phyloP scores from a whole-genome alignment of 1,140 invertebrate species.

The Heliconius hermathena region DNA sequence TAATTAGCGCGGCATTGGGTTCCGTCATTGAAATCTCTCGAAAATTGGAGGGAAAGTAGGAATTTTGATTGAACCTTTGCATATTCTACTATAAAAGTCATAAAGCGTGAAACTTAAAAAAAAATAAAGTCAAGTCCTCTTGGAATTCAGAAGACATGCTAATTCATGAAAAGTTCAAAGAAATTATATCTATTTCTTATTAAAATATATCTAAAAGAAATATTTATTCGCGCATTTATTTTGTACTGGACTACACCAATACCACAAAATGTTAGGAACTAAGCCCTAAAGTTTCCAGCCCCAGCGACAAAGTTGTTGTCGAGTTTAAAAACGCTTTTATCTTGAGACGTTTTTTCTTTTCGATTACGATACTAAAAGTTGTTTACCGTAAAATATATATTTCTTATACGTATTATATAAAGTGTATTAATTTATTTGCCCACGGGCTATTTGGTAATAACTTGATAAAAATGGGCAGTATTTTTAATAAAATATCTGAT shows the following conservation, averaged over 20 bases:
- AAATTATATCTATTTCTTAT: background rate
- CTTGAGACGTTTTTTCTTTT: slow-evolving; percentile 45
- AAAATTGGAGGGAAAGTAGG: too few species aligned
- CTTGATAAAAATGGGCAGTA: background rate
- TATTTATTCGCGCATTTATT: slow-evolving; percentile 12
- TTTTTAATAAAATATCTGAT: background rate
- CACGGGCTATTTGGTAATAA: background rate
- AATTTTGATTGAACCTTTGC: too few species aligned
- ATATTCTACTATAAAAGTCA: too few species aligned
- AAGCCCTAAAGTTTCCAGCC: slow-evolving; percentile 35
- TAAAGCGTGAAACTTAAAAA: too few species aligned
- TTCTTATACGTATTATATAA: slow-evolving; percentile 6
- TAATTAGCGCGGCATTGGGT: too few species aligned
- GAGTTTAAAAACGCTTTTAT: slow-evolving; percentile 48
- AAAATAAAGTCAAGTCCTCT: too few species aligned
- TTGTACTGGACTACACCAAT: slow-evolving; percentile 24
- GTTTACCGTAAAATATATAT: slow-evolving; percentile 26
- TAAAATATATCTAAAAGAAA: background rate
- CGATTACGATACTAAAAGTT: slow-evolving; percentile 39
- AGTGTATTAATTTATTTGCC: background rate
- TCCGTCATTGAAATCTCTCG: too few species aligned
- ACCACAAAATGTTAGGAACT: slow-evolving; percentile 37
- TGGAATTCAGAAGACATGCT: too few species aligned
- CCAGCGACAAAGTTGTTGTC: slow-evolving; percentile 37
- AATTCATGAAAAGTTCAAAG: too few species aligned